Evolutionary conservation across 1,140 invertebrate genomes (phyloP).

Genomic region (Heliothis subflexa): DNA sequence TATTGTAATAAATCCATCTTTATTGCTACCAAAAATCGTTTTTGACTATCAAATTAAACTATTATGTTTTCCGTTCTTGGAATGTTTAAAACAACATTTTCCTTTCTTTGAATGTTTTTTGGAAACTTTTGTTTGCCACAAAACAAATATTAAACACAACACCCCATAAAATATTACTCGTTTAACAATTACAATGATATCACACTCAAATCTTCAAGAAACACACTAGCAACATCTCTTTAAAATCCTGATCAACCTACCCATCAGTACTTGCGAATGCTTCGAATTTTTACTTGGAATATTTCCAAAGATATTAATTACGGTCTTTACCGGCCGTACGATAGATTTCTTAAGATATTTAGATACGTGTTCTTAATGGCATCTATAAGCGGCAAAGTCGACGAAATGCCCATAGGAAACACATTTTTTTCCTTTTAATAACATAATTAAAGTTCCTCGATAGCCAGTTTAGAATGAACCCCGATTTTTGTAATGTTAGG

Average conservation of each 20-base stretch:
- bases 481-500: slow-evolving; percentile 28
- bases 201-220: background rate
- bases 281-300: slow-evolving; percentile 65
- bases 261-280: slow-evolving; percentile 66
- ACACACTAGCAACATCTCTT: slow-evolving; percentile 52
- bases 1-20: too few species aligned
- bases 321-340: slow-evolving; percentile 64
- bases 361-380: slow-evolving; percentile 74
- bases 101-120: too few species aligned
- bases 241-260: slow-evolving; percentile 48
- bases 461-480: slow-evolving; percentile 49
- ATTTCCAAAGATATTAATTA: slow-evolving; percentile 77
- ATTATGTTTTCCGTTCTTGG: too few species aligned
- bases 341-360: slow-evolving; percentile 72
- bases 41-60: too few species aligned
- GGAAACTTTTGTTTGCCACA: too few species aligned
- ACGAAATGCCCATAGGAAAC: slow-evolving; percentile 69
- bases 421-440: slow-evolving; percentile 71
- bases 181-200: background rate
- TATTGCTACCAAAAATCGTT: too few species aligned
- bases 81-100: too few species aligned
- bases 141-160: too few species aligned
- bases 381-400: slow-evolving; percentile 64
- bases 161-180: background rate
- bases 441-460: slow-evolving; percentile 64